Evolutionary conservation across 2,113 vertebrate species (phyloP).

Genomic region (Hassar affinis): DNA sequence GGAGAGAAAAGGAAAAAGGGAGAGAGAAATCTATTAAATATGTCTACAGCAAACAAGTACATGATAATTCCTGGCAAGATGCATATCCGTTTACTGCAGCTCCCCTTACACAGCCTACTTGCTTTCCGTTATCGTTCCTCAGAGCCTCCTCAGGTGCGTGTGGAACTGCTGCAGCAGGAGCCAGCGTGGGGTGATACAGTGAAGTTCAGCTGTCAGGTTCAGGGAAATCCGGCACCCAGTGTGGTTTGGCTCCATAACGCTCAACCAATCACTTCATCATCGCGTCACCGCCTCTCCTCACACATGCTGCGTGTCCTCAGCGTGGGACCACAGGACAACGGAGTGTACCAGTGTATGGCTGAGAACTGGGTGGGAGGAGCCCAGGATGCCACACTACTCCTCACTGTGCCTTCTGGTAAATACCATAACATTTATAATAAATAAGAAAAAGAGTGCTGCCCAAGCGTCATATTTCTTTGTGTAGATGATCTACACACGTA

Average conservation of each 20-base stretch:
- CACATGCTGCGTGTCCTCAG: constrained; percentile 75
- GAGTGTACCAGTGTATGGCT: constrained; percentile 95
- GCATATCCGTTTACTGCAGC: neutral
- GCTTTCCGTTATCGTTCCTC: constrained; percentile 35
- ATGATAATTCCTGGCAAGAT: neutral
- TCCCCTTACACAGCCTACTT: neutral
- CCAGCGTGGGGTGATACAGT: constrained; percentile 83
- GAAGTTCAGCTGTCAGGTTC: constrained; percentile 86
- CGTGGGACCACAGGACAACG: constrained; percentile 86
- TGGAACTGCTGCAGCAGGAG: constrained; percentile 87
- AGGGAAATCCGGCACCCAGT: constrained; percentile 84
- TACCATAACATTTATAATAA: neutral
- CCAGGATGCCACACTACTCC: constrained; percentile 84
- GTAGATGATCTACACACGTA: no score
- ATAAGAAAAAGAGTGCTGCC: neutral
- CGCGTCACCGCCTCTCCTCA: constrained; percentile 77
- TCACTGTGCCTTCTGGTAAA: constrained; percentile 78
- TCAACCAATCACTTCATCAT: constrained; percentile 73
- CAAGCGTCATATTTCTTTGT: neutral
- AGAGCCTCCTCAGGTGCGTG: constrained; percentile 90
- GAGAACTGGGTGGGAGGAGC: constrained; percentile 93
- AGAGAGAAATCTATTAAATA: neutral
- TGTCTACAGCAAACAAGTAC: no score
- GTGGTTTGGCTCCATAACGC: constrained; percentile 91
- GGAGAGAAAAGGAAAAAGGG: neutral